Conservation (phyloP, 2,797 vertebrate genomes). For the Hemitrygon akajei region DNA sequence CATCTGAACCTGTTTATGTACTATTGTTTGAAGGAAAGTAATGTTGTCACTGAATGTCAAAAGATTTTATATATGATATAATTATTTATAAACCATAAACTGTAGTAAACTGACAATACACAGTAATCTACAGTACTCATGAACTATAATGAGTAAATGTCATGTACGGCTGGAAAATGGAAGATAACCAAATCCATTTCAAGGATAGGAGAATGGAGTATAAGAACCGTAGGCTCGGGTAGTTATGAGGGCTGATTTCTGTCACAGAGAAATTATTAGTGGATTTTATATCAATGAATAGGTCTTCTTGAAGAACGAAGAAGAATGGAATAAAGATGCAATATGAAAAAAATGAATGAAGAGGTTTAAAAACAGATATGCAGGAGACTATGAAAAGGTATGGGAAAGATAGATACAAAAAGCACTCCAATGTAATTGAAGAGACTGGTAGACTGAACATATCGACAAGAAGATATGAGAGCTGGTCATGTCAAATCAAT, state of each 20-base stretch:
- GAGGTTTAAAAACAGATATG: background rate
- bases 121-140: background rate
- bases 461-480: background rate
- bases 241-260: background rate
- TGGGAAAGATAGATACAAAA: background rate
- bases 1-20: background rate
- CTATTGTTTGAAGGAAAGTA: background rate
- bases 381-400: background rate
- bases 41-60: background rate
- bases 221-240: background rate
- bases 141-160: background rate
- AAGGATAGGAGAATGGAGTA: background rate
- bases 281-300: background rate
- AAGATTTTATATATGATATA: background rate
- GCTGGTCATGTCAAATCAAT: background rate
- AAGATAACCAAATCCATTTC: constrained; percentile 16
- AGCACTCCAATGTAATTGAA: background rate
- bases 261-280: background rate
- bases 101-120: background rate
- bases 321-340: background rate
- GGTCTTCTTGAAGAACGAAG: background rate
- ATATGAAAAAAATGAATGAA: background rate
- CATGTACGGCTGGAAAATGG: background rate
- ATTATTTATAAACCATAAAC: background rate
- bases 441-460: background rate